Conservation (phyloP, 2,797 vertebrate genomes). For the Thripadectes ignobilis region DNA sequence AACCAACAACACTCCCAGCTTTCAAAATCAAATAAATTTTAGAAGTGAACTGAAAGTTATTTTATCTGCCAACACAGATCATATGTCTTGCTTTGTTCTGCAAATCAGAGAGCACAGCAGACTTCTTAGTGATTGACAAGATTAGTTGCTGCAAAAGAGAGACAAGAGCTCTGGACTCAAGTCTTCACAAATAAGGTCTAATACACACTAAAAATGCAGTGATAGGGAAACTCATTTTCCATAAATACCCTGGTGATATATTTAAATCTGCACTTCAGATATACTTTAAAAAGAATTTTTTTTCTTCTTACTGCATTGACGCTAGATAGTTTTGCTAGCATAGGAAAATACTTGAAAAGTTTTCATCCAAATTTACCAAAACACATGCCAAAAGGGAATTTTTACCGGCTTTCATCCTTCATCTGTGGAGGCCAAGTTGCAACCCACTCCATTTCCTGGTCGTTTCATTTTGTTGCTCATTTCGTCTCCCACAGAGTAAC, state of each 20-base stretch:
- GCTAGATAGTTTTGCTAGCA: neutral
- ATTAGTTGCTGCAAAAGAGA: conserved; percentile 5
- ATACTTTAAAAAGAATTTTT: neutral
- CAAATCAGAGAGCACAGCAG: neutral
- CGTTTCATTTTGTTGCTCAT: neutral
- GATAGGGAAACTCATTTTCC: neutral
- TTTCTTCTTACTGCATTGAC: neutral
- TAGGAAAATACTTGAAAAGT: neutral
- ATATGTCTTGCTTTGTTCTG: neutral
- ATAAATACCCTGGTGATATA: neutral
- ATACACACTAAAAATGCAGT: neutral
- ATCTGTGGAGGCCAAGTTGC: neutral
- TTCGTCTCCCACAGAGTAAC: neutral
- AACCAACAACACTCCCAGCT: neutral
- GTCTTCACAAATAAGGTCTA: neutral
- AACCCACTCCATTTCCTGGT: neutral
- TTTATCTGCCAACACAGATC: neutral
- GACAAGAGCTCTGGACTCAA: neutral
- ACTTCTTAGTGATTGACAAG: neutral
- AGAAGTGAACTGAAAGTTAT: neutral
- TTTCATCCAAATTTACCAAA: neutral
- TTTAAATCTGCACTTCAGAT: neutral
- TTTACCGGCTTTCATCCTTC: neutral
- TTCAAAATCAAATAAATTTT: conserved; percentile 10
- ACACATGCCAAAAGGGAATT: neutral